Percentiles rank a stretch among this genome's conserved stretches.
phyloP scores from a whole-genome alignment of 2,888 invertebrate genomes.

The Erebia epiphron region DNA sequence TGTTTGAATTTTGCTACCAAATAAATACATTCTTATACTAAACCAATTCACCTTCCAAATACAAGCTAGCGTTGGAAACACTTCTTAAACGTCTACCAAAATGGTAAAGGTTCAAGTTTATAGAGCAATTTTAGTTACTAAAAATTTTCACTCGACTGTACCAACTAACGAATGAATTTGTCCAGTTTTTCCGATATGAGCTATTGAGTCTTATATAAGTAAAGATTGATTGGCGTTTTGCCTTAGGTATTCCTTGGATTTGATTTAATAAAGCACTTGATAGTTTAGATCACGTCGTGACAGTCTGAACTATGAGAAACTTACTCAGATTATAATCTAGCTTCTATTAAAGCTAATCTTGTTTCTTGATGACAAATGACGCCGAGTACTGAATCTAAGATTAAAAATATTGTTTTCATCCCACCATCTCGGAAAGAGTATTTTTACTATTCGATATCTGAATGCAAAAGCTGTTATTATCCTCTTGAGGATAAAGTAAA shows the following conservation, averaged over 20 bases:
- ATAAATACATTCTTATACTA: too few relatives aligned
- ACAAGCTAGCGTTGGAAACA: too few relatives aligned
- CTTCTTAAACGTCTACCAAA: too few relatives aligned
- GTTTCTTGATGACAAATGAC: slow-evolving; percentile 2
- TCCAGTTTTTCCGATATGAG: slow-evolving; percentile 42
- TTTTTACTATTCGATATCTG: too few relatives aligned
- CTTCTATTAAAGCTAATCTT: background rate
- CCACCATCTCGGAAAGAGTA: too few relatives aligned
- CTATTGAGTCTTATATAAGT: slow-evolving; percentile 40
- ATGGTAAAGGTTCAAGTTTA: too few relatives aligned
- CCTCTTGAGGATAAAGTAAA: too few relatives aligned
- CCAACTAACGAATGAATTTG: slow-evolving; percentile 38
- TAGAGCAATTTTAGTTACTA: too few relatives aligned
- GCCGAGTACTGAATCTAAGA: background rate
- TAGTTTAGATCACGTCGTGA: slow-evolving; percentile 34
- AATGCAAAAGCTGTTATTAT: too few relatives aligned
- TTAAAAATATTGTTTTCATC: background rate
- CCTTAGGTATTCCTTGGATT: slow-evolving; percentile 30
- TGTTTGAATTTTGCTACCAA: too few relatives aligned
- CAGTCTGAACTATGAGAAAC: slow-evolving; percentile 12
- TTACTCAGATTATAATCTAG: slow-evolving; percentile 8
- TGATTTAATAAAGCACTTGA: slow-evolving; percentile 35
- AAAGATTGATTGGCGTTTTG: slow-evolving; percentile 40
- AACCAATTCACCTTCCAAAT: too few relatives aligned
- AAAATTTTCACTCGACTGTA: slow-evolving; percentile 14